Evolutionary conservation across 1,140 invertebrate species (phyloP).

Genomic region (Aphaenogaster ashmeadi): DNA sequence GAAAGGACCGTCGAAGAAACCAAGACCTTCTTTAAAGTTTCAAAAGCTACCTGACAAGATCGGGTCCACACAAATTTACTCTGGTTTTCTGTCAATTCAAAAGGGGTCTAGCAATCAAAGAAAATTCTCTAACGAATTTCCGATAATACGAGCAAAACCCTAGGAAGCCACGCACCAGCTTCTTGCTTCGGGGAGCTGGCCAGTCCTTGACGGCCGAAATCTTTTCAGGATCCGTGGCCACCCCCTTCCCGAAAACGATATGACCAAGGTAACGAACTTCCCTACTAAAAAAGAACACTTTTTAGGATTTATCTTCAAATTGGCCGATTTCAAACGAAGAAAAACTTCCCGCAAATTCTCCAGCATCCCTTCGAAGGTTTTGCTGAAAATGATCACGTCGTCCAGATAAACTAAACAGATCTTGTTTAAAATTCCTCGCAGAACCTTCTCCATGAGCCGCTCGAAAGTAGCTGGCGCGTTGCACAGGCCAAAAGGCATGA

Average conservation of each 20-base stretch:
- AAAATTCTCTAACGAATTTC: neutral
- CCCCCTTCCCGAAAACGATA: neutral
- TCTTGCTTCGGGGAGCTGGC: neutral
- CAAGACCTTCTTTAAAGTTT: neutral
- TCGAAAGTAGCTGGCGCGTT: constrained; percentile 74
- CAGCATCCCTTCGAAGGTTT: neutral
- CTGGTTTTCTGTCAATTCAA: no score
- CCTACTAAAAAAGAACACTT: neutral
- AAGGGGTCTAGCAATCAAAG: no score
- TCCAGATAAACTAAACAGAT: neutral
- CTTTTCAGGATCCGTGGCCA: neutral
- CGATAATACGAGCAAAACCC: neutral
- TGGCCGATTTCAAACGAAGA: neutral
- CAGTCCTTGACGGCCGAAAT: neutral
- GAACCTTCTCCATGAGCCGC: constrained; percentile 58
- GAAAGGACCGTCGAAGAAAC: neutral
- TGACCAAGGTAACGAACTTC: neutral
- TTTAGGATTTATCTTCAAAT: neutral
- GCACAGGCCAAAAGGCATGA: constrained; percentile 68
- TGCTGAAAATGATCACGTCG: neutral
- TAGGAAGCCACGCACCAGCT: neutral
- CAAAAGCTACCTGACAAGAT: neutral
- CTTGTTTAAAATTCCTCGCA: neutral
- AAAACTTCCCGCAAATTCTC: neutral
- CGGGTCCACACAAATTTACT: no score